A percentile compares a stretch with the other conserved stretches of the same genome.
Evolutionary conservation across 2,113 vertebrate species (phyloP).

Genomic region (Benitochromis conjunctus): DNA sequence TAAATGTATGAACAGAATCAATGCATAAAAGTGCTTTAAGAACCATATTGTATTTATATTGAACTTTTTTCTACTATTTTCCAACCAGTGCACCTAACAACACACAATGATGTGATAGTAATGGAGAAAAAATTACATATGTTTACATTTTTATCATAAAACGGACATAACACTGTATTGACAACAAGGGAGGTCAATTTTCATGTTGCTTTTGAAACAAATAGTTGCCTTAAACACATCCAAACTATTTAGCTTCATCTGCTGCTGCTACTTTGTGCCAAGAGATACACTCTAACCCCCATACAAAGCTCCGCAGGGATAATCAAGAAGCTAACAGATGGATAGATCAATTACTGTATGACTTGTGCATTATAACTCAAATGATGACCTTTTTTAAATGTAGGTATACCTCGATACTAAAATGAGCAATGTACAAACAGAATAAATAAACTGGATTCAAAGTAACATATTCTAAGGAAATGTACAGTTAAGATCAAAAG

Average conservation of each 20-base stretch:
- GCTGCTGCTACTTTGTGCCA: no score
- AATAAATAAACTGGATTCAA: background rate
- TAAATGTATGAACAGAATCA: background rate
- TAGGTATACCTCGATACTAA: background rate
- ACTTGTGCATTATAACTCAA: background rate
- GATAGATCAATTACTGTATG: no score
- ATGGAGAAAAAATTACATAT: background rate
- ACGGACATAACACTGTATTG: background rate
- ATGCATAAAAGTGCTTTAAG: constrained; percentile 23
- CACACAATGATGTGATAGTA: background rate
- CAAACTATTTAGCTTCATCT: background rate
- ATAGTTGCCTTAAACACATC: background rate
- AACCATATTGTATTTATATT: background rate
- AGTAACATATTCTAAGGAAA: background rate
- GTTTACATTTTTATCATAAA: background rate
- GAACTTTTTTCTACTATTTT: background rate
- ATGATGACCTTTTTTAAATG: no score
- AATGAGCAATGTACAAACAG: background rate
- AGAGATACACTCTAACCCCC: background rate
- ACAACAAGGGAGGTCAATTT: background rate
- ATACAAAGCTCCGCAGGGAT: no score
- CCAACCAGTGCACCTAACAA: background rate
- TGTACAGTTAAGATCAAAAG: no score
- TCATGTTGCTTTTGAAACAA: background rate
- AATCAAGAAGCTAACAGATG: no score